Base-by-base conservation (phyloP, 2,888 invertebrate genomes). In the Drosophila maculinotata region DNA sequence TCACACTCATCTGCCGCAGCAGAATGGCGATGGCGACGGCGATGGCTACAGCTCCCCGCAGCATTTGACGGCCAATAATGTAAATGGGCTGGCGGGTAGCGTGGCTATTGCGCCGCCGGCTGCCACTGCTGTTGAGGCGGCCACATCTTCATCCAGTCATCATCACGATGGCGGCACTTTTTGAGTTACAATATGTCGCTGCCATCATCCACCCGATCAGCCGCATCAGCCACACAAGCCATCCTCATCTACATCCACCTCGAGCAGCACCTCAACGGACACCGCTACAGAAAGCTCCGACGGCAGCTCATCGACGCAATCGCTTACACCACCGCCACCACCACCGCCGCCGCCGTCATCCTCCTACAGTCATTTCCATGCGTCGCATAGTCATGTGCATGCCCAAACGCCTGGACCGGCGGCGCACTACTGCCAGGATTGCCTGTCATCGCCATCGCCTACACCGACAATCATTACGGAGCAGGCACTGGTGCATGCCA, bases 141-240 rank as follows among this genome's bases (percentile, higher is more conserved):
- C 44, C 12, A 63, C 65, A 54, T 31, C 79, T 6, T 67, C 87
- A 75, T 77, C 67, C 65, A 85, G 58, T 69, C 83, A 76, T 41
- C 83, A 67, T 62, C 81, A 87, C 68, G 89, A 89, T 89, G 89
- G 90, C 84, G 76, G 86, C 90, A 87, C 89, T 90, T 90, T 90
- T 90, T 90, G 89, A 90, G 89, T 88, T 88, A 87, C 89, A 90
- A 90, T 90, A 84, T 90, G 89, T 90, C 90, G 89, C 90, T 90
- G 89, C 88, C 90, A 90, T 87, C 89, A 88, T 67, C 87, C 73
- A 60, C 88, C 70, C 64, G 81, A 74, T 75, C 88, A 76, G 63
- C 76, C 81, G 15, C 82, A 83, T 67, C 82, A 86, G 68, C 83
- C 83, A 70, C 88, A 83, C 58, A 87, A 82, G 45, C 77, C 89